Base-by-base conservation (phyloP, 1,140 invertebrate genomes). In the Psilanteris sp. region DNA sequence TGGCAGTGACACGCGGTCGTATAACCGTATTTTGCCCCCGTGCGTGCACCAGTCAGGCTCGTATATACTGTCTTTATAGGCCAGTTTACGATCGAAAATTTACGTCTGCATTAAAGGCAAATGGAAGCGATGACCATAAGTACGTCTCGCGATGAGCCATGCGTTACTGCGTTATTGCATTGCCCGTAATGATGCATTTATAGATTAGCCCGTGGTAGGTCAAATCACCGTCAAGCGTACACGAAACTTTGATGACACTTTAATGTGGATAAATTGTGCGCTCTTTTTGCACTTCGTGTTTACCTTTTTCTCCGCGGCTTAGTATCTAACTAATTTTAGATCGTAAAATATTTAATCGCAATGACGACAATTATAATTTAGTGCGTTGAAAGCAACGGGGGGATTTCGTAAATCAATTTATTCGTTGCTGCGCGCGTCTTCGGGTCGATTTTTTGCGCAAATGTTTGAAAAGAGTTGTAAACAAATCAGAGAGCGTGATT, bases 21-120 rank as follows among this genome's bases (percentile, higher is more conserved):
- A 79, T 82, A 85, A 84, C 82, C 82, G 83, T 83, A 83, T 81
- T 74, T 64, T 81, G 78, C 78, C 75, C 79, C 79, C 75, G 79
- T 73, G 48, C 75, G 80, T 62, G 77, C 55, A 73, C 70, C 32
- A 41, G 50, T 44, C 62, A 73, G 62, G 73, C 18, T 46, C 46
- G 10, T 73, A 43, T 59, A 43, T 39, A 55, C 26, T 39, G 27
- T 48, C 36, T 59, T 64, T 73, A 57, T 57, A 48, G 59, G 36
- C 68, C 61, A 31, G 36, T 74, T 74, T 74, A 74, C 70, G 54
- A 74, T 74, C 54, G 59, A 52, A 74, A 66, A 66, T 66, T 74
- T 74, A 62, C 68, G 57, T 72, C 48, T 72, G 48, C 55, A 59
- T 71, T 61, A 62, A 71, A 71, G 27, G 57, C 48, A 46, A 70